These are phyloP conservation scores for Pseudeuparius sepicola DNA, from an alignment of 2,888 invertebrate species.

Conservation along the genomic window DNA sequence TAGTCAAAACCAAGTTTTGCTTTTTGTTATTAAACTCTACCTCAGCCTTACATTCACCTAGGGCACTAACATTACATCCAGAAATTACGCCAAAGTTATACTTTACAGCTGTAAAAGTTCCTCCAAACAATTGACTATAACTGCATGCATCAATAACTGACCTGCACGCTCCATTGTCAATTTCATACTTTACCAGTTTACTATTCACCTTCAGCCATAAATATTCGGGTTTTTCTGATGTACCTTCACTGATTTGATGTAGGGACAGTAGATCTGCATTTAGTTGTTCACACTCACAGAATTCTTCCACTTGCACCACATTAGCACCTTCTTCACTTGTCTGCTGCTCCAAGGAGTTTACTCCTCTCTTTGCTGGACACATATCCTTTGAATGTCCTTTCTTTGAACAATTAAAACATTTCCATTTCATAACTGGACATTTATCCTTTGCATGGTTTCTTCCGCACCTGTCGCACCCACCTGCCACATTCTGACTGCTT, in stretches of 20 bases:
- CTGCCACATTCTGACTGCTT: too few relatives aligned
- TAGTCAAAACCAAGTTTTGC: not conserved
- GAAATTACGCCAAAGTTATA: constrained; percentile 1
- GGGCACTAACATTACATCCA: not conserved
- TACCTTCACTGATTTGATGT: not conserved
- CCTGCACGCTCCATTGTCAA: constrained; percentile 1
- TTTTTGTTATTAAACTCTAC: not conserved
- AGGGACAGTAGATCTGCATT: not conserved
- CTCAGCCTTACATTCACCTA: constrained; percentile 1
- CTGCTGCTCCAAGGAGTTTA: not conserved
- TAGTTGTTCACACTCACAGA: not conserved
- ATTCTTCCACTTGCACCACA: too few relatives aligned
- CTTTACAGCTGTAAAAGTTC: not conserved
- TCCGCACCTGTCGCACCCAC: too few relatives aligned
- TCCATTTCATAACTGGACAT: too few relatives aligned
- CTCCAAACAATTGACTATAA: not conserved
- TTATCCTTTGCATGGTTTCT: too few relatives aligned
- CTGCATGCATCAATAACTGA: not conserved
- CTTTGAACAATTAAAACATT: not conserved
- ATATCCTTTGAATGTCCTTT: not conserved
- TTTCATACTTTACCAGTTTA: not conserved
- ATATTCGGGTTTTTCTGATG: not conserved
- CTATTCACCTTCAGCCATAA: constrained; percentile 2
- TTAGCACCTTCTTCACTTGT: too few relatives aligned
- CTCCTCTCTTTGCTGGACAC: not conserved